A percentile compares a stretch with the other conserved stretches of the same genome.
These are phyloP conservation scores for Hetaerina titia DNA, from an alignment of 2,888 invertebrate genomes.

Conservation along the genomic window DNA sequence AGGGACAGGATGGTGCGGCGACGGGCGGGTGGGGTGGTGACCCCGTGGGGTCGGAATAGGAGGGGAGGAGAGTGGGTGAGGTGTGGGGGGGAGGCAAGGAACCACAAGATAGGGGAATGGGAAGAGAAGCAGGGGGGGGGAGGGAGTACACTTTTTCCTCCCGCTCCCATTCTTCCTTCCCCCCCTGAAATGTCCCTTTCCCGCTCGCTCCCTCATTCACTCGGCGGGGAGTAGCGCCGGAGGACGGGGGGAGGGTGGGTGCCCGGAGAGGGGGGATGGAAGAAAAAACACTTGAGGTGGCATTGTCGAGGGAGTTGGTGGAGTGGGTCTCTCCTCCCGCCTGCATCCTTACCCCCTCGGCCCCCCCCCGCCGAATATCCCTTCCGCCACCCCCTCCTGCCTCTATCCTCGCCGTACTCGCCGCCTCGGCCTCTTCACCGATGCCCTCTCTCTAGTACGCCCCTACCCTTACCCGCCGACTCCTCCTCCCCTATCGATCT, in stretches of 20 bases:
- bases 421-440: neutral
- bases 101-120: neutral
- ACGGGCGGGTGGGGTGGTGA: neutral
- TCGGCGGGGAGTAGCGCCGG: neutral
- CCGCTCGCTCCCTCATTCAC: neutral
- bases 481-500: neutral
- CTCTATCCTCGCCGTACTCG: neutral
- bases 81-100: neutral
- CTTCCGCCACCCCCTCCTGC: neutral
- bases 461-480: neutral
- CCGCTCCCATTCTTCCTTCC: neutral
- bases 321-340: constrained; percentile 35
- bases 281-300: constrained; percentile 67
- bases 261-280: constrained; percentile 28
- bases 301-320: constrained; percentile 47
- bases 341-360: neutral
- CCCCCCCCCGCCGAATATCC: neutral
- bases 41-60: neutral
- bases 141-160: neutral
- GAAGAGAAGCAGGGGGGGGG: neutral
- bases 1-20: neutral
- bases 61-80: neutral
- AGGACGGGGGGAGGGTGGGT: neutral
- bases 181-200: too few relatives aligned
- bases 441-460: neutral